Base-by-base conservation (phyloP, 1,140 invertebrate species). In the Wiebesia pumilae region DNA sequence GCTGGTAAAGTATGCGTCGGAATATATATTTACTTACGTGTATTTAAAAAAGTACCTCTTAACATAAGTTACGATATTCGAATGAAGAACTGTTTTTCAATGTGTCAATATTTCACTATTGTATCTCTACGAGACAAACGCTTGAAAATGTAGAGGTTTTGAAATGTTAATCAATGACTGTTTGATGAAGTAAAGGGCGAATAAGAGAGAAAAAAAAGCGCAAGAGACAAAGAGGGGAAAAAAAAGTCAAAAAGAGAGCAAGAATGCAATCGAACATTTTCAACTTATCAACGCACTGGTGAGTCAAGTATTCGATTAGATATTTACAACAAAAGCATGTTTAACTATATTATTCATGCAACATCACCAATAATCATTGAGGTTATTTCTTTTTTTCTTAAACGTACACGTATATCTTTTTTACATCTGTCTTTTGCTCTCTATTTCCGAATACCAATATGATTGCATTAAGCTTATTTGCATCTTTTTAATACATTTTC, bases 241-340 rank as follows among this genome's bases (percentile, higher is more conserved):
- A 62, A 10, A 51, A 51, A 69, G 19, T 21, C 12, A 47, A 43
- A 10, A 30, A 75, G 24, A 58, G 4, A 75, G 33, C 43, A 43
- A 81, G 21, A 83, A 84, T 83, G 81, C 75, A 27, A 81, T 81
- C 67, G 67, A 62, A 47, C 19, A 27, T 12, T 81, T 75, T 75
- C 21, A 75, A 21, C 84, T 81, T 81, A 81, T 81, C 67, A 86
- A 81, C 67, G 81, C 14, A 77, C 38, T 81, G 35, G 79, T 77
- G 40, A 62, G 79, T 81, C 40, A 40, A 51, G 7, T 51, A 62
- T 77, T 81, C 33, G 62, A 85, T 85, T 81, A 67, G 43, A 62
- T 77, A 86, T 77, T 47, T 75, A 75, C 10, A 21, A 62, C n/a
- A 40, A 9, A 27, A 62, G 27, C 21, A 27, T 9, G 10, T 67